Base-by-base conservation (phyloP, 2,888 invertebrate species). In the Selenia dentaria region DNA sequence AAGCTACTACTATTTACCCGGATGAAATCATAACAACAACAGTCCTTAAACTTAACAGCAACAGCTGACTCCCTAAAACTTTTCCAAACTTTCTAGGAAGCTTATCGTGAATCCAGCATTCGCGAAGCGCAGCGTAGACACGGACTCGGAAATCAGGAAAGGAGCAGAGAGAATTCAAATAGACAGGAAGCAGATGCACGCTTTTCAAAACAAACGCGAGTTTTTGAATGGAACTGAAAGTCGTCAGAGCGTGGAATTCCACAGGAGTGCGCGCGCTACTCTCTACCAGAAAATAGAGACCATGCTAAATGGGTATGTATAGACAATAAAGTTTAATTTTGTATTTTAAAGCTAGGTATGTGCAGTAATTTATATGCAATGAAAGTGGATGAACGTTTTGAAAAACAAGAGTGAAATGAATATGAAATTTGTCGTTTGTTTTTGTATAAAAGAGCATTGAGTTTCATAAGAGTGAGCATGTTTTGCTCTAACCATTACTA, bases 241-340 rank as follows among this genome's bases (percentile, higher is more conserved):
- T 55, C 62, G 54, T 34, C 64, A 62, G 10, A 74, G 61, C 62
- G 65, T 85, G 31, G 91, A 92, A 62, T 92, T 93, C 72, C 94
- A 94, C 76, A 92, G 94, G 57, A 88, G 91, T 57, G 93, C 92
- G 58, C 91, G 94, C 57, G 84, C 92, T 40, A 90, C 92, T 52
- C 85, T 94, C 38, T 95, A 94, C 74, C 88, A 83, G 59, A 94
- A 94, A 85, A 85, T 94, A 52, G 94, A 94, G 77, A 86, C 89
- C 58, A 86, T 94, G 77, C 79, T 94, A 39, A 86, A 87, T 58
- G 92, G 93, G 94, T 94, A 75, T 74, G 93, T 92, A 27, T 11
- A 9, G 11, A 4, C 12, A 11, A 9, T n/a, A n/a, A 25, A 25
- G 0, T 25, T 9, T n/a, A n/a, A n/a, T 18, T 18, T 18, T 5